Evolutionary conservation across 64 coral and sea anemone species (phyloP), one percentile per base, ranked within the genome.

Genomic region (Cladopsammia gracilis): DNA sequence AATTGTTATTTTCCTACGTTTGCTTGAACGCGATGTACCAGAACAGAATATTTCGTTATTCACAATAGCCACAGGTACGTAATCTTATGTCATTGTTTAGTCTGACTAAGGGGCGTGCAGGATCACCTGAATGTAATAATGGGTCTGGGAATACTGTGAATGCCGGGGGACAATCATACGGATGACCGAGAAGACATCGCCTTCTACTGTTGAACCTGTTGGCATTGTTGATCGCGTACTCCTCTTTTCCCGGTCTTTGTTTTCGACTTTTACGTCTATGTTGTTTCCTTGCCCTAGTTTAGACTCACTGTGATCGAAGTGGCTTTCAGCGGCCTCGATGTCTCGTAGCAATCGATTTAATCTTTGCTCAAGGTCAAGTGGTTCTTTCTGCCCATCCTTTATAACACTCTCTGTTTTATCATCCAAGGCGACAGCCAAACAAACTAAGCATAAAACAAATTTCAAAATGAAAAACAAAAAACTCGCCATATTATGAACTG

Each of bases 31-130:
- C 60, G 4, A 62, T 0, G 20, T 68, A 68, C 65, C 65, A 68
- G 25, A 72, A 44, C 6, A 45, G 13, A 25, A 42, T 20, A 18
- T 75, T 10, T 43, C 10, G 80, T 84, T n/a, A n/a, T n/a, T n/a
- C n/a, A n/a, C n/a, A n/a, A n/a, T n/a, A n/a, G n/a, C n/a, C n/a
- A n/a, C n/a, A n/a, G n/a, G n/a, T n/a, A n/a, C n/a, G 80, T 84
- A 84, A 84, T 84, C 58, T 84, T 84, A 84, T 50, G 80, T 84
- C 80, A 84, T 84, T 67, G 62, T 66, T 48, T 66, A 13, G 44
- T 50, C 62, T 82, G 79, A 19, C 42, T 47, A 84, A 67, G 10
- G 66, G 80, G 44, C 80, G 44, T 84, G 45, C 18, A 82, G 11
- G 19, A 64, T 66, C 46, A 84, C 80, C 80, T 84, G 80, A 84